Base-by-base conservation (phyloP, 1,140 invertebrate genomes). In the Phocides pigmalion region DNA sequence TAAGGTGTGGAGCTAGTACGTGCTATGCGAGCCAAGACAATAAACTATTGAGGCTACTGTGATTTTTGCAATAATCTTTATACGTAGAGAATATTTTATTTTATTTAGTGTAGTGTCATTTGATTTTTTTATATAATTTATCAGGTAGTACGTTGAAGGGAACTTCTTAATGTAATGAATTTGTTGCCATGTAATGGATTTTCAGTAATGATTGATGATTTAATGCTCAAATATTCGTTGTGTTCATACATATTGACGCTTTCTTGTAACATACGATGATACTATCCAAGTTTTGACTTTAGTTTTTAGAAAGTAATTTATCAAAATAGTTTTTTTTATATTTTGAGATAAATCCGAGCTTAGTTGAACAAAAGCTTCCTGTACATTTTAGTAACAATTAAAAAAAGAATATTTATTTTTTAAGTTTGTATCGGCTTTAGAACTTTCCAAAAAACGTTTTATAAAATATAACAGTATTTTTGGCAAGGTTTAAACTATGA, bases 41-140 rank as follows among this genome's bases (percentile, higher is more conserved):
- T 37, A 39, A 53, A 19, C 3, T 22, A 35, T 28, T 28, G 32
- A 35, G 5, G 32, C 51, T 41, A 12, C 53, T 56, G 53, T 56
- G 53, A 56, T 56, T 42, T 56, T 41, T 42, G 37, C 53, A 54
- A 54, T 54, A 54, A 41, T 42, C 25, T 42, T 41, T 54, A 54
- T 54, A 54, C 17, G 19, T 39, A 39, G n/a, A 12, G 9, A 35
- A 9, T 11, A 35, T 35, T 11, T 35, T 35, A n/a, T 12, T 11
- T 35, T 35, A 8, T 4, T 35, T 35, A 35, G 32, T 35, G 9
- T 35, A 35, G 32, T 35, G n/a, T 35, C n/a, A 35, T 4, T 35
- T 35, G 32, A 22, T 2, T 22, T n/a, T n/a, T 35, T n/a, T 35
- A 35, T 35, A 35, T 11, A 28, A 28, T 28, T n/a, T 35, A 11